phyloP scores from a whole-genome alignment of 2,888 invertebrate species.

The Podotricha telesiphe region DNA sequence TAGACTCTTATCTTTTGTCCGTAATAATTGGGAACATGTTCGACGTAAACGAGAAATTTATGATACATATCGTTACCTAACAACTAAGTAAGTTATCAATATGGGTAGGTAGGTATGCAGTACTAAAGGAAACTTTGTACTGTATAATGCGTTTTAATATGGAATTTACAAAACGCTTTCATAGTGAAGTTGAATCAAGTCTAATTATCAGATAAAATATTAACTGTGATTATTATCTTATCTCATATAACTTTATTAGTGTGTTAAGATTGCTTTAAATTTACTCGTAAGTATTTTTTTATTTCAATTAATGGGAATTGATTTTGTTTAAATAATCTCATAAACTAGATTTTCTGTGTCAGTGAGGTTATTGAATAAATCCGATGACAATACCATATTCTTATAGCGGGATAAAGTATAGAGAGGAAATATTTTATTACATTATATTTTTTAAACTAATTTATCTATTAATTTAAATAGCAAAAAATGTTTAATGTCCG shows the following conservation, averaged over 20 bases:
- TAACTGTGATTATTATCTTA: background rate
- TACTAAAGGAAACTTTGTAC: background rate
- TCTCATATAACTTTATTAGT: background rate
- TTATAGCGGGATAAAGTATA: no score
- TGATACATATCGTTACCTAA: constrained; percentile 48
- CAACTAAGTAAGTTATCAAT: constrained; percentile 19
- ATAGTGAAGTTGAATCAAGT: background rate
- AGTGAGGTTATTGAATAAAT: no score
- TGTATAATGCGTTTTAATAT: background rate
- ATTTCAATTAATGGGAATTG: no score
- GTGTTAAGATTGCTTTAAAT: no score
- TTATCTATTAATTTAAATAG: no score
- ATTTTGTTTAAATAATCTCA: no score
- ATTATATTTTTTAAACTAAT: no score
- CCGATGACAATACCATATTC: no score
- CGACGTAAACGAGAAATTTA: constrained; percentile 57
- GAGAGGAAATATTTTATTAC: no score
- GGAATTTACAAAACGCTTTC: background rate
- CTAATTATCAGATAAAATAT: background rate
- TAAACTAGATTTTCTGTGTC: no score
- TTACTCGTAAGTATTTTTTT: no score
- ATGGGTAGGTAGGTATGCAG: background rate
- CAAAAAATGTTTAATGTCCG: no score
- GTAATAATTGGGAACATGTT: constrained; percentile 59
- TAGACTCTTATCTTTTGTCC: constrained; percentile 58